Percentiles rank a stretch among this genome's conserved stretches.
Evolutionary conservation across 2,113 vertebrate genomes (phyloP).

Genomic region (Lagopus leucura): DNA sequence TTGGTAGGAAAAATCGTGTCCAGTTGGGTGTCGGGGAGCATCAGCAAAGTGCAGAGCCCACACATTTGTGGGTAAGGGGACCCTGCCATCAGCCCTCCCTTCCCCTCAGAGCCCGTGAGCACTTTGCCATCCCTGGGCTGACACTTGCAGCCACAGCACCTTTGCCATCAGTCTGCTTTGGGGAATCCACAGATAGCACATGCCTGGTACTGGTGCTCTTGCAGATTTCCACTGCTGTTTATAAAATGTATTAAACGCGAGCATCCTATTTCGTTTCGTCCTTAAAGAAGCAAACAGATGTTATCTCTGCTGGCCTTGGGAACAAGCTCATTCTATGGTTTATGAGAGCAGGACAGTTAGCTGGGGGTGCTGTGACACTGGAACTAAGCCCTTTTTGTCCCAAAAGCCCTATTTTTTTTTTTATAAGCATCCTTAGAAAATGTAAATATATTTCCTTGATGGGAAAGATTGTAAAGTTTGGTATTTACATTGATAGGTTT

Average conservation of each 20-base stretch:
- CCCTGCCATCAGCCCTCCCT: background rate
- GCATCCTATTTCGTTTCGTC: background rate
- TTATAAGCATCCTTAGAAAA: slow-evolving; percentile 30
- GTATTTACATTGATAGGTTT: slow-evolving; percentile 68
- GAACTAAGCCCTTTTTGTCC: slow-evolving; percentile 41
- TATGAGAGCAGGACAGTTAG: slow-evolving; percentile 10
- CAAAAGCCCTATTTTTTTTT: slow-evolving; percentile 19
- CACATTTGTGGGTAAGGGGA: rapidly evolving
- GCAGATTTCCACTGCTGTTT: background rate
- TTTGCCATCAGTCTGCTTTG: background rate
- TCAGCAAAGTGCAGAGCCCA: background rate
- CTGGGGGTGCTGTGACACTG: slow-evolving; percentile 22
- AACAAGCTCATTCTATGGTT: background rate
- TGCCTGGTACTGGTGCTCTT: background rate
- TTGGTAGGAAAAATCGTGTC: background rate
- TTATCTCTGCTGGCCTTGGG: slow-evolving; percentile 50
- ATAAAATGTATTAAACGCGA: background rate
- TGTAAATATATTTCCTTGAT: slow-evolving; percentile 73
- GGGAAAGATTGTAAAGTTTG: slow-evolving; percentile 72
- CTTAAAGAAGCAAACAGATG: slow-evolving; percentile 28
- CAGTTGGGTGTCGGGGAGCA: background rate
- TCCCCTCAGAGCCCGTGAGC: background rate
- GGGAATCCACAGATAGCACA: rapidly evolving
- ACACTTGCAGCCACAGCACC: rapidly evolving
- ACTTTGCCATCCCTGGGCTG: background rate